Evolutionary conservation across 2,797 vertebrate species (phyloP).

Genomic region (Furcifer pardalis): DNA sequence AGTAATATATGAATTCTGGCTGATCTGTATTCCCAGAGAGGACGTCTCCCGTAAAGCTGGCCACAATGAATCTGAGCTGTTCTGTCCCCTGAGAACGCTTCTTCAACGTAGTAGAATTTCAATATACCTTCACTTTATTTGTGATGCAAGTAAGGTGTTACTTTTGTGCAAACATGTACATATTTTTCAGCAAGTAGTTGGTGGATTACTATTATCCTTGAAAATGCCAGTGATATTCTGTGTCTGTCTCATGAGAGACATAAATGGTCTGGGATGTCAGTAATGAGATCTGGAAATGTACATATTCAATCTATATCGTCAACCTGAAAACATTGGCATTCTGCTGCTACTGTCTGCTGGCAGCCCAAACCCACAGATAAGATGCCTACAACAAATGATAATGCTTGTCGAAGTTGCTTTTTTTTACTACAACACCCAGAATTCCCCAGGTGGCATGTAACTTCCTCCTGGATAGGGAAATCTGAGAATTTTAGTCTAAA

Average conservation of each 20-base stretch:
- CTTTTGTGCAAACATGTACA: background rate
- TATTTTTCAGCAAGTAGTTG: slow-evolving; percentile 43
- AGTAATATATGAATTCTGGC: background rate
- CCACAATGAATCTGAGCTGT: background rate
- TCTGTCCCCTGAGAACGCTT: background rate
- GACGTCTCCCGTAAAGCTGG: background rate
- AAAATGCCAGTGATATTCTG: slow-evolving; percentile 39
- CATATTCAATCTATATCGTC: background rate
- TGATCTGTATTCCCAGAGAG: background rate
- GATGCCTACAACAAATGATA: background rate
- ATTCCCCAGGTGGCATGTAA: no score
- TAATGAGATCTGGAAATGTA: background rate
- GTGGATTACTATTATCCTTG: slow-evolving; percentile 57
- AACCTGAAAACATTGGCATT: slow-evolving; percentile 23
- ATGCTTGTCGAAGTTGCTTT: background rate
- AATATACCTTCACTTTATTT: background rate
- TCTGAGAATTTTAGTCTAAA: background rate
- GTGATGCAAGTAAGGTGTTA: background rate
- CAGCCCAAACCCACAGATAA: background rate
- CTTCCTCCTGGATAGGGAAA: background rate
- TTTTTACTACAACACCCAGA: background rate
- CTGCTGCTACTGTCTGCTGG: slow-evolving; percentile 67
- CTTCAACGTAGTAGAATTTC: background rate
- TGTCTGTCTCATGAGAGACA: slow-evolving; percentile 30
- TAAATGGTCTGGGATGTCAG: background rate